Evolutionary conservation across 2,797 vertebrate species (phyloP), one percentile per base, ranked within the genome.

Genomic region (Gymnothorax javanicus): DNA sequence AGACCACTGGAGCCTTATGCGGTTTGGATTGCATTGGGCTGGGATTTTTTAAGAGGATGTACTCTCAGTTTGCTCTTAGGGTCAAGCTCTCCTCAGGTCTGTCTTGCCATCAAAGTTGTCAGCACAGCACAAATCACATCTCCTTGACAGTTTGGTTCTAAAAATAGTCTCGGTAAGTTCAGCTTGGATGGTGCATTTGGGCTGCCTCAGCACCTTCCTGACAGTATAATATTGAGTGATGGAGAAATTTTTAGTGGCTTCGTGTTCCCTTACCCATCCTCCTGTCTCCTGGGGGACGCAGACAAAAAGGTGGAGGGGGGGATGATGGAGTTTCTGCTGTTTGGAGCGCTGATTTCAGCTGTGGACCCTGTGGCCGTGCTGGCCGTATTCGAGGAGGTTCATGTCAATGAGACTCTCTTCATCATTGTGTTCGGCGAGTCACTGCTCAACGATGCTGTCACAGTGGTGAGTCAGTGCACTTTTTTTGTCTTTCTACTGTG

Each of bases 361-460:
- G 98, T 99, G 85, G 98, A 99, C 90, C 98, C 98, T 0, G 98
- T 99, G 89, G 98, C 98, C 0, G 97, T 99, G 87, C 85, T 99
- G 85, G 98, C 98, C 0, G 98, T 99, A 86, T 99, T 99, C 0
- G 98, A 99, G 91, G 98, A 99, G 89, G 98, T 99, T 67, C 98
- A 99, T 0, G 96, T 98, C 89, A 99, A 99, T 0, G 98, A 99
- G 91, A 98, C 94, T 3, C 97, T 99, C 84, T 98, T 99, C 94
- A 99, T 99, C 94, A 99, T 99, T 0, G 98, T 99, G 84, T 99
- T 99, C 0, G 98, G 98, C 86, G 98, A 99, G 93, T 99, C 98
- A 0, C 95, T 99, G 91, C 93, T 99, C 83, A 99, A 99, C 0
- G 98, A 99, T 13, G 98, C 98, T 8, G 97, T 99, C 93, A 99